These are phyloP conservation scores for Ornithorhynchus anatinus DNA, from an alignment of 2,113 vertebrate genomes.

Conservation along the genomic window DNA sequence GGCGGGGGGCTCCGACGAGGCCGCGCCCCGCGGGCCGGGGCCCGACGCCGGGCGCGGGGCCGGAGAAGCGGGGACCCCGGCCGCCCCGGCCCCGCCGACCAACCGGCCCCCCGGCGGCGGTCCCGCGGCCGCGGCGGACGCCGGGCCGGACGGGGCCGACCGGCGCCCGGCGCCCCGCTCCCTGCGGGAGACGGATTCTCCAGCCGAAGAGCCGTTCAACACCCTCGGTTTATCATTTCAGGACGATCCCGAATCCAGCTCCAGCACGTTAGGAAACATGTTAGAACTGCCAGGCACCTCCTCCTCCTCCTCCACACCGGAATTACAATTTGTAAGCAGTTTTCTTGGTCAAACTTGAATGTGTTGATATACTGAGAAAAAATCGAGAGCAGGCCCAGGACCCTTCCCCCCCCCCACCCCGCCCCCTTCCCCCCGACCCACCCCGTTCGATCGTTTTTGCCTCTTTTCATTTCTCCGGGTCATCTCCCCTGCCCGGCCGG, in stretches of 20 bases:
- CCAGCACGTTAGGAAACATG: conserved; percentile 65
- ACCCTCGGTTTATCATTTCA: conserved; percentile 62
- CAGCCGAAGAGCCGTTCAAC: conserved; percentile 57
- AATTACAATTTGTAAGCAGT: conserved; percentile 76
- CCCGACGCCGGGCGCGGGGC: no score
- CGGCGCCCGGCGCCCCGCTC: conserved; percentile 52
- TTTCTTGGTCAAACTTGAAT: conserved; percentile 59
- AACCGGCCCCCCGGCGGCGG: conserved; percentile 27
- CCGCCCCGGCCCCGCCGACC: conserved; percentile 50
- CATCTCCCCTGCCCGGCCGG: no score
- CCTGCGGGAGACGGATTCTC: conserved; percentile 50
- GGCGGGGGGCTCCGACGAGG: conserved; percentile 7
- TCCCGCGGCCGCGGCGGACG: conserved; percentile 43
- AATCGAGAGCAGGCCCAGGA: no score
- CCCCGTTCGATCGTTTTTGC: no score
- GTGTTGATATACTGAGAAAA: no score
- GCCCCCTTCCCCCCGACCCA: no score
- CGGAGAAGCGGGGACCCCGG: no score
- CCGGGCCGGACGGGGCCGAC: conserved; percentile 47
- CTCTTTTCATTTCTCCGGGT: no score
- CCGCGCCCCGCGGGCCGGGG: background rate
- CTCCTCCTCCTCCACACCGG: conserved; percentile 61
- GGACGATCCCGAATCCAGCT: conserved; percentile 63
- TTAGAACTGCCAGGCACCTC: conserved; percentile 65
- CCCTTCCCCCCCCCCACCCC: no score